A percentile compares a stretch with the other conserved stretches of the same genome.
phyloP scores from a whole-genome alignment of 2,113 vertebrate species.

The Archilochus colubris region DNA sequence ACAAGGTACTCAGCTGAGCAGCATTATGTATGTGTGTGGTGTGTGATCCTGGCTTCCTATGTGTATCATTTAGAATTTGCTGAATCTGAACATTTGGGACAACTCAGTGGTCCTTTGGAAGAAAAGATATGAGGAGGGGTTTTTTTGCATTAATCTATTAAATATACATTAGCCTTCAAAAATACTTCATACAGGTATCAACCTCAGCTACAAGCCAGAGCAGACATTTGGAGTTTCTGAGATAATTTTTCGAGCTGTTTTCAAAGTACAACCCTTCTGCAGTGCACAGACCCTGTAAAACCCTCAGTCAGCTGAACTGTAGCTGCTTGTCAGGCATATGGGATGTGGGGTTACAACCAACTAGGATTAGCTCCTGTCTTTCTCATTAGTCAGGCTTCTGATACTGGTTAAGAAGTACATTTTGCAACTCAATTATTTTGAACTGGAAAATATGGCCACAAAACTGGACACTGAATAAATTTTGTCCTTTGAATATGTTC shows the following conservation, averaged over 20 bases:
- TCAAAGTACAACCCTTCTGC: not conserved
- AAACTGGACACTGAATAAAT: not conserved
- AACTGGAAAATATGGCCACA: not conserved
- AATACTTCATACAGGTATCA: not conserved
- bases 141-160: not conserved
- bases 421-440: constrained; percentile 18
- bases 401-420: not conserved
- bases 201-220: not conserved
- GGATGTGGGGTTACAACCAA: not conserved
- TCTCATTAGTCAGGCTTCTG: not conserved
- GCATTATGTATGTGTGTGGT: fast-evolving
- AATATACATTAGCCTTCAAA: not conserved
- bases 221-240: not conserved
- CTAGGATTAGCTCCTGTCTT: not conserved
- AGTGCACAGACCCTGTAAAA: not conserved
- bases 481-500: constrained; percentile 3
- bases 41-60: not conserved
- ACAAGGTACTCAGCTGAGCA: not conserved
- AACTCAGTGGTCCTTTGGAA: not conserved
- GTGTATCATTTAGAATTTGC: not conserved
- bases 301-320: not conserved
- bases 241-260: not conserved
- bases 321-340: not conserved
- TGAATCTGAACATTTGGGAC: not conserved
- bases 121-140: not conserved